Conservation (phyloP, 2,113 vertebrate genomes). For the Pica pica region DNA sequence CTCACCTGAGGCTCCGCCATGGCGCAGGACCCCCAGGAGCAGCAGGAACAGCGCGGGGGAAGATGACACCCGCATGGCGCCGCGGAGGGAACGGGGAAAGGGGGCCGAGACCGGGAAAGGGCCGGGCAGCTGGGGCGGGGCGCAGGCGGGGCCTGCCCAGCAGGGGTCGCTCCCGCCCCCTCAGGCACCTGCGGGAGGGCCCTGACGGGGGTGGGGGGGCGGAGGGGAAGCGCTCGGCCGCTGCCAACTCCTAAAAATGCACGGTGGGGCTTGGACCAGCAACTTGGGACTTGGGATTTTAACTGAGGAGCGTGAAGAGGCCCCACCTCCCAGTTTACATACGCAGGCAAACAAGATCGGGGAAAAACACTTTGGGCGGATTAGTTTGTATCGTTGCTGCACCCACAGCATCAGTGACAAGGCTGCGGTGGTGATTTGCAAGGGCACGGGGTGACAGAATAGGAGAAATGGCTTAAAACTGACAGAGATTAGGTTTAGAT, state of each 20-base stretch:
- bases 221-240: accelerated
- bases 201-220: not conserved
- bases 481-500: not conserved
- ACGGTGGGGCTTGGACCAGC: accelerated
- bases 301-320: not conserved
- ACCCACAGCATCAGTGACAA: not conserved
- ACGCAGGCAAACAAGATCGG: not conserved
- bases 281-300: not conserved
- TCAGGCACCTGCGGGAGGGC: not conserved
- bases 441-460: not conserved
- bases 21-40: not conserved
- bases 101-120: accelerated
- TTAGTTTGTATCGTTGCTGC: not conserved
- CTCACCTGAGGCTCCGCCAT: not conserved
- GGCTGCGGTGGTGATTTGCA: not conserved
- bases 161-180: not conserved
- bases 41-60: not conserved
- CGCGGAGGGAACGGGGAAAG: accelerated
- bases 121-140: not conserved
- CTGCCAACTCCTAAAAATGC: accelerated
- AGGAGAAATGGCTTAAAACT: not conserved
- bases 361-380: accelerated
- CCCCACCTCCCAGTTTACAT: accelerated
- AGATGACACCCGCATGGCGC: not conserved
- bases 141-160: not conserved